Base-by-base conservation (phyloP, 2,888 invertebrate genomes). In the Nasonia oneida region DNA sequence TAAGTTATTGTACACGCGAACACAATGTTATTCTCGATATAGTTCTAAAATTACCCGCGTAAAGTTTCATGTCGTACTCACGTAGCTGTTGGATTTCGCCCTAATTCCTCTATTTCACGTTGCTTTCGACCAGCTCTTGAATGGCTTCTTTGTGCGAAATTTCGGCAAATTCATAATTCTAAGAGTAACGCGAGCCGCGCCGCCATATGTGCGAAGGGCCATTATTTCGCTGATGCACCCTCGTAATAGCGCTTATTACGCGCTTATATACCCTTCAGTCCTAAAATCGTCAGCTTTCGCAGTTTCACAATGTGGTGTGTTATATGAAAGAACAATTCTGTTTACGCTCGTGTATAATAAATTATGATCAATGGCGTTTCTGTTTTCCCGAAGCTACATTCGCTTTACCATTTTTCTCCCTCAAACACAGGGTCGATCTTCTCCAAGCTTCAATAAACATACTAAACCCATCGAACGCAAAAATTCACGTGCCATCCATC, bases 401-500 rank as follows among this genome's bases (percentile, higher is more conserved):
- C 47, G 47, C 47, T 47, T n/a, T 61, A 23, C 57, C 57, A 8
- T n/a, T 61, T 61, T n/a, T 8, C 8, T 8, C 57, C 18, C 57
- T 61, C 57, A 23, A 61, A 23, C 12, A 61, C n/a, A 61, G 2
- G 23, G 0, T 61, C 57, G 8, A 61, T 61, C 10, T n/a, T n/a
- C 57, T 10, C 57, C 10, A 12, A 39, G 4, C 6, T 61, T n/a
- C 57, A 61, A 61, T 61, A 61, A 61, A 61, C n/a, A 15, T 29
- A 29, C 57, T 8, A 53, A 15, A 8, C 53, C 15, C n/a, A 61
- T 61, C n/a, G 23, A 61, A 61, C 8, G 57, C 23, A 23, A 61
- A 61, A 61, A 61, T 61, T 61, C n/a, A 23, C 57, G 57, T n/a
- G 57, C n/a, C 57, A 61, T 61, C 57, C 57, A 61, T 61, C 57